A percentile compares a stretch with the other conserved stretches of the same genome.
Conservation (phyloP, 2,797 vertebrate genomes). For the Thripadectes ignobilis region DNA sequence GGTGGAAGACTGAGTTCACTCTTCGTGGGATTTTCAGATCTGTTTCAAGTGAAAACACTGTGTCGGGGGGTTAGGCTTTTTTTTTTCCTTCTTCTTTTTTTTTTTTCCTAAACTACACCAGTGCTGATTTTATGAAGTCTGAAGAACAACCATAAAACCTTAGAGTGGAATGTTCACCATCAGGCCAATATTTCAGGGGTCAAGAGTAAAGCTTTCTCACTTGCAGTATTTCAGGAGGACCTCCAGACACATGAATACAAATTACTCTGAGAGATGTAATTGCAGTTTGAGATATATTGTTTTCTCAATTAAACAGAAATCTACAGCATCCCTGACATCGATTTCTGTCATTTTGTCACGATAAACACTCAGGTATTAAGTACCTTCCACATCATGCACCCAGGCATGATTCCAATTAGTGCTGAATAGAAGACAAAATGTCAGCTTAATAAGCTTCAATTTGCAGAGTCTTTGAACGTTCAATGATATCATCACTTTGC, state of each 20-base stretch:
- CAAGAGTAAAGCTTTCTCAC: background rate
- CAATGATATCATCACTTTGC: slow-evolving; percentile 82
- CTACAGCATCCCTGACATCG: slow-evolving; percentile 40
- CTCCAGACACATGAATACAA: background rate
- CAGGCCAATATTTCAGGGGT: background rate
- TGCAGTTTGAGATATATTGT: slow-evolving; percentile 44
- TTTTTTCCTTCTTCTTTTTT: background rate
- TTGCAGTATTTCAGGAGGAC: background rate
- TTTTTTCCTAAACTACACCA: background rate
- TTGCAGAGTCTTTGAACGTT: slow-evolving; percentile 81
- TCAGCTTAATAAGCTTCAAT: slow-evolving; percentile 80
- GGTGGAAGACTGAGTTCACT: background rate
- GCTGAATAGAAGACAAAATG: slow-evolving; percentile 76
- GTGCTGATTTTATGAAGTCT: background rate
- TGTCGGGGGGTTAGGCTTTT: background rate
- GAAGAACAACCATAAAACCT: background rate
- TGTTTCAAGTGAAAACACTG: slow-evolving; percentile 40
- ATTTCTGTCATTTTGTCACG: slow-evolving; percentile 78
- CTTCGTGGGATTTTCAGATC: slow-evolving; percentile 45
- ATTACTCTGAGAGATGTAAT: background rate
- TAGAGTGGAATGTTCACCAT: background rate
- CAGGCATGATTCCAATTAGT: slow-evolving; percentile 77
- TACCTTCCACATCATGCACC: slow-evolving; percentile 71
- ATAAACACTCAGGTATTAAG: slow-evolving; percentile 75
- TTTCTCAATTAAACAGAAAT: slow-evolving; percentile 52